Conservation (phyloP, 37 sponge, comb jelly and placozoan species). For the Chondrosia reniformis region DNA sequence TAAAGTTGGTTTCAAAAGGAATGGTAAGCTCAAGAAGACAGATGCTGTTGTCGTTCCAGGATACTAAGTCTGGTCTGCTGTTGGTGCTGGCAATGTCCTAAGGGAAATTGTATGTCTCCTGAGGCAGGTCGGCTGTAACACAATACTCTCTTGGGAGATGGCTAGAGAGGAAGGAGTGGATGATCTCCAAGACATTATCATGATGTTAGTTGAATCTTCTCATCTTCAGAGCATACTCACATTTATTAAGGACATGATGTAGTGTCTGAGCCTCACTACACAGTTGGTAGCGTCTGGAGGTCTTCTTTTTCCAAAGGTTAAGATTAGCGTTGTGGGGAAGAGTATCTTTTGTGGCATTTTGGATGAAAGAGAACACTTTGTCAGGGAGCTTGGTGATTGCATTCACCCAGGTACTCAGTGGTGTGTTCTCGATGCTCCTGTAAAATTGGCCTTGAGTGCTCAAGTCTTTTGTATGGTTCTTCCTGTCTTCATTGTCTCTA, state of each 20-base stretch:
- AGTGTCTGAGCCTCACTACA: conserved; percentile 4
- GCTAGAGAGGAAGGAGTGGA: background rate
- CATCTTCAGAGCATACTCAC: conserved; percentile 7
- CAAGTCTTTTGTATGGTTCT: background rate
- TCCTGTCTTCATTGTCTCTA: background rate
- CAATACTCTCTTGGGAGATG: background rate
- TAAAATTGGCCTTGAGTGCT: background rate
- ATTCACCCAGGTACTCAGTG: conserved; percentile 1
- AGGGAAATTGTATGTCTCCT: conserved; percentile 12
- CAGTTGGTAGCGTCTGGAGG: background rate
- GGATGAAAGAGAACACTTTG: background rate
- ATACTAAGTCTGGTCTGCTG: conserved; percentile 20
- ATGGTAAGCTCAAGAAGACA: conserved; percentile 2
- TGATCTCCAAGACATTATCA: conserved; percentile 15
- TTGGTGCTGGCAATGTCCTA: conserved; percentile 9
- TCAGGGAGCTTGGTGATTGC: conserved; percentile 1
- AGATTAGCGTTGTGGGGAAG: conserved; percentile 45
- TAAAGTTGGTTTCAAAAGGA: conserved; percentile 4
- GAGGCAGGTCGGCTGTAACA: conserved; percentile 20
- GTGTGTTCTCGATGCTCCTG: background rate
- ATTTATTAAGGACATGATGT: background rate
- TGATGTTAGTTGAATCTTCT: conserved; percentile 29
- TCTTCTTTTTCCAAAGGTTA: background rate
- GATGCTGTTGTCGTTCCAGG: conserved; percentile 11
- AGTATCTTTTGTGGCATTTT: conserved; percentile 3